Conservation (phyloP, 2,888 invertebrate genomes). For the Cosmia trapezina region DNA sequence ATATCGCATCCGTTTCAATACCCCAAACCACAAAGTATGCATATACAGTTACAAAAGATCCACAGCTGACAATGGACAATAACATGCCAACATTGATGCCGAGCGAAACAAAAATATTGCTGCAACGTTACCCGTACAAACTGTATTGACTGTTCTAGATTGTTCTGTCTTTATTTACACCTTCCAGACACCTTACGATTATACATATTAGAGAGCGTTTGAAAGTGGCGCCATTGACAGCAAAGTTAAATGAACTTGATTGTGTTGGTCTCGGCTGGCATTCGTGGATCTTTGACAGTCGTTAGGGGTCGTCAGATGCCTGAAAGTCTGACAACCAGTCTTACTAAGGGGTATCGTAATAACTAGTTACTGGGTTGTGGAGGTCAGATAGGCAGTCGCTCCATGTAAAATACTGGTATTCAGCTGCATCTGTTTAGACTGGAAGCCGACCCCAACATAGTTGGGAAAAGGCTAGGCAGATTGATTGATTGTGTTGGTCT, state of each 20-base stretch:
- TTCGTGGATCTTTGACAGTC: too few relatives aligned
- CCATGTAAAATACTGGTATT: too few relatives aligned
- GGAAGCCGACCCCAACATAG: too few relatives aligned
- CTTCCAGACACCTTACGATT: slow-evolving; percentile 3
- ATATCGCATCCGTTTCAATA: slow-evolving; percentile 8
- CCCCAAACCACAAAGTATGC: slow-evolving; percentile 31
- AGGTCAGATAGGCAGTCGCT: too few relatives aligned
- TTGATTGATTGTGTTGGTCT: background rate
- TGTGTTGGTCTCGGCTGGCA: background rate
- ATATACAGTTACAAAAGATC: slow-evolving; percentile 32
- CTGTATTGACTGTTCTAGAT: slow-evolving; percentile 31
- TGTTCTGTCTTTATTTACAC: slow-evolving; percentile 21
- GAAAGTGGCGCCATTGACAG: background rate
- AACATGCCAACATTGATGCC: slow-evolving; percentile 32
- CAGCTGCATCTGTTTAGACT: too few relatives aligned
- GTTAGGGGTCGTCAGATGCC: too few relatives aligned
- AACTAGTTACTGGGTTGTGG: too few relatives aligned
- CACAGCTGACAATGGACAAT: slow-evolving; percentile 45
- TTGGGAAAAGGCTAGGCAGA: too few relatives aligned
- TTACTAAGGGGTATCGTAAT: too few relatives aligned
- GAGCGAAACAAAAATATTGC: slow-evolving; percentile 48
- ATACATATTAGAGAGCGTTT: background rate
- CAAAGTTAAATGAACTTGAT: background rate
- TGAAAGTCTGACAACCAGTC: too few relatives aligned
- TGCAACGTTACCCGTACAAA: slow-evolving; percentile 22